Conservation (phyloP, 2,888 invertebrate species). For the Conops quadrifasciatus region DNA sequence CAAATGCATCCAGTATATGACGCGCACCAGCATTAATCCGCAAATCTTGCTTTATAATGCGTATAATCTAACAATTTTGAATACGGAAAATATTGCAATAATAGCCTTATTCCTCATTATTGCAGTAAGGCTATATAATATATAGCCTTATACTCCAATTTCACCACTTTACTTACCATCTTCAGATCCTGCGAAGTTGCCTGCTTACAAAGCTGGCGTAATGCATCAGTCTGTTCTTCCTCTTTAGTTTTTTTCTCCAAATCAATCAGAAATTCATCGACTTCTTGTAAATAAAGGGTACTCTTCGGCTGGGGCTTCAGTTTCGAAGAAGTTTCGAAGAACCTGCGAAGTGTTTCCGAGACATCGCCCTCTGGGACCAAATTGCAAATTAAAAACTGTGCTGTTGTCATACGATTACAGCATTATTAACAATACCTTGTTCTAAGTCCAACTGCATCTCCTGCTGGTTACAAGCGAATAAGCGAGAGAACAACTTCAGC, state of each 20-base stretch:
- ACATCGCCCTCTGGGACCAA: conserved; percentile 74
- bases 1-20: conserved; percentile 88
- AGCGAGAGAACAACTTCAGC: conserved; percentile 84
- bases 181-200: conserved; percentile 86
- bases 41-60: conserved; percentile 90
- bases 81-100: too few relatives aligned
- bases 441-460: conserved; percentile 88
- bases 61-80: conserved; percentile 68
- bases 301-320: conserved; percentile 74
- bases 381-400: background rate
- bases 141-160: too few relatives aligned
- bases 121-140: too few relatives aligned
- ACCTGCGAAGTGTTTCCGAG: conserved; percentile 82
- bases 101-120: too few relatives aligned
- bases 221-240: conserved; percentile 83
- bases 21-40: conserved; percentile 93
- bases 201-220: conserved; percentile 76
- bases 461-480: conserved; percentile 77
- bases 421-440: conserved; percentile 66
- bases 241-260: conserved; percentile 83
- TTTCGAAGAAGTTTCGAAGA: conserved; percentile 74
- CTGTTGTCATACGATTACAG: background rate
- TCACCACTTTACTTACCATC: conserved; percentile 66
- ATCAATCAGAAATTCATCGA: conserved; percentile 78
- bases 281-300: conserved; percentile 76